phyloP scores from a whole-genome alignment of 2,113 vertebrate genomes.

The Macquaria ambigua region DNA sequence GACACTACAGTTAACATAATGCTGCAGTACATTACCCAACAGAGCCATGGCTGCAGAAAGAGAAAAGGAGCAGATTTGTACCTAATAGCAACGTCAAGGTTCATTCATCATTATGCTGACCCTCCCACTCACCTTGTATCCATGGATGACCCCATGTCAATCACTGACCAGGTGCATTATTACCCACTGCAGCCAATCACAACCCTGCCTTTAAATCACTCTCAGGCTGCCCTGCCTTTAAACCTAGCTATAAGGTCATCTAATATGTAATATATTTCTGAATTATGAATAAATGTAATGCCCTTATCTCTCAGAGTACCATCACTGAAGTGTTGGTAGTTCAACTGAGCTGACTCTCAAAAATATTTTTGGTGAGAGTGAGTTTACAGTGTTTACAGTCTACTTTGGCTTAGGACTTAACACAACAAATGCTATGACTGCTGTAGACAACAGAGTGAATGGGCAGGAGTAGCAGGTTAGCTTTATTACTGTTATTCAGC shows the following conservation, averaged over 20 bases:
- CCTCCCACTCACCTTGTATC: constrained; percentile 71
- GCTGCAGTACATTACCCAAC: constrained; percentile 56
- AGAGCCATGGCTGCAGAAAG: constrained; percentile 1
- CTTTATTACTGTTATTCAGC: constrained; percentile 36
- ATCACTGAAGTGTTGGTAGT: not conserved
- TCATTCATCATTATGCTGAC: constrained; percentile 62
- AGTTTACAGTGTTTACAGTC: not conserved
- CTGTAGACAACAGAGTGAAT: constrained; percentile 3
- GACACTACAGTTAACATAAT: constrained; percentile 59
- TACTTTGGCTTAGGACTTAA: not conserved
- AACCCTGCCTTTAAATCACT: constrained; percentile 56
- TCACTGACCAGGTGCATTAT: constrained; percentile 49
- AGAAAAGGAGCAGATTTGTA: constrained; percentile 48
- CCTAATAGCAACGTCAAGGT: constrained; percentile 41
- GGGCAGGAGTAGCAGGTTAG: constrained; percentile 7
- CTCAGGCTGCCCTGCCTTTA: constrained; percentile 59
- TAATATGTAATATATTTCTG: constrained; percentile 43
- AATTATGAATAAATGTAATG: constrained; percentile 55
- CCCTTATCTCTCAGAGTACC: constrained; percentile 24
- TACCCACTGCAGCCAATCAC: constrained; percentile 59
- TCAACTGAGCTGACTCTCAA: not conserved
- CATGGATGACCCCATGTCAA: constrained; percentile 58
- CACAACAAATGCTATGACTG: not conserved
- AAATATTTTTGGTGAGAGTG: not conserved
- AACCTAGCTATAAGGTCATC: constrained; percentile 55